phyloP scores from a whole-genome alignment of 1,140 invertebrate species.

The Piezodorus guildinii region DNA sequence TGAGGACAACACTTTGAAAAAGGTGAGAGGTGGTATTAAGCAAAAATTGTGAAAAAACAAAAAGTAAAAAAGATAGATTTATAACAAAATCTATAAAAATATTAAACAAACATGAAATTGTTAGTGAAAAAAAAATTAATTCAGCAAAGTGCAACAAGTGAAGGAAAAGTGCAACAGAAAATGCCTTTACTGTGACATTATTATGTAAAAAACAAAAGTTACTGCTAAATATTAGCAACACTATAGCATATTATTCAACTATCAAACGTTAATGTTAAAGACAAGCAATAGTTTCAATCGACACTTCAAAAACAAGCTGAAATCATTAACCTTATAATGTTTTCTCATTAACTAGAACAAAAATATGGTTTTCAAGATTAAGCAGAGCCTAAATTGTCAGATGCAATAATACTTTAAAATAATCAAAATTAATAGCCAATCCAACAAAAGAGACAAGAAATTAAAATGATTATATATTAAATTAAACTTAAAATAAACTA shows the following conservation, averaged over 20 bases:
- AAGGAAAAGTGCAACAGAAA: constrained; percentile 7
- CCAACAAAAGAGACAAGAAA: too few species aligned
- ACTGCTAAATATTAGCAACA: constrained; percentile 2
- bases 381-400: too few species aligned
- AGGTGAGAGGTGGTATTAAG: constrained; percentile 9
- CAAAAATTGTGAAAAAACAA: constrained; percentile 16
- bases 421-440: too few species aligned
- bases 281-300: neutral
- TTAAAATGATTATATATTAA: too few species aligned
- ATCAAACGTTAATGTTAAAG: neutral
- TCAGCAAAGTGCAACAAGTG: constrained; percentile 9
- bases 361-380: too few species aligned
- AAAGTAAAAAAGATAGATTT: constrained; percentile 1
- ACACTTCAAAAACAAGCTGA: too few species aligned
- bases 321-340: too few species aligned
- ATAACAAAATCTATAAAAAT: neutral
- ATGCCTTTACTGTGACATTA: constrained; percentile 8
- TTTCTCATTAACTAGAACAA: too few species aligned
- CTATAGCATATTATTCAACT: neutral
- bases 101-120: constrained; percentile 7
- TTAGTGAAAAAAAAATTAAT: constrained; percentile 11
- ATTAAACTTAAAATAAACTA: too few species aligned
- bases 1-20: constrained; percentile 3
- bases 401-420: too few species aligned
- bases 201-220: neutral